Evolutionary conservation across 2,797 vertebrate species (phyloP), one percentile per base, ranked within the genome.

Genomic region (Monodelphis domestica): DNA sequence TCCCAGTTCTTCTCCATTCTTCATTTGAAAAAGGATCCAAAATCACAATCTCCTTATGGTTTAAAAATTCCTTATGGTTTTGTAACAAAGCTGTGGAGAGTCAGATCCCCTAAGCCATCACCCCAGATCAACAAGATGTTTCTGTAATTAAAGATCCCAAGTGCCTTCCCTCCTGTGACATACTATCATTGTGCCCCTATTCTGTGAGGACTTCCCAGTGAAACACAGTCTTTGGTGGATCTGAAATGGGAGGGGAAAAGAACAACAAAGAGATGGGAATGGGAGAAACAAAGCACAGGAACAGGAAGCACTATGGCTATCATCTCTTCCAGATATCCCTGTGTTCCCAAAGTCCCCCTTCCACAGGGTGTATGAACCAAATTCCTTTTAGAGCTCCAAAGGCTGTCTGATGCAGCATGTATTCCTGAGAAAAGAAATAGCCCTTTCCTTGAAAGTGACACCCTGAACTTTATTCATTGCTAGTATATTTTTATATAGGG

Each of bases 101-200:
- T 92, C 78, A 90, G 53, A 56, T 30, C n/a, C 93, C 53, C 78
- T 87, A 92, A 96, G 89, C 94, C 54, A 55, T 38, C 54, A 24
- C 55, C 56, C 87, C 28, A 11, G 52, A 7, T 24, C 11, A 30
- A 12, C 53, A 53, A 50, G 53, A 14, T 33, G 9, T 29, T 51
- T 90, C 89, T 94, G 38, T 93, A 89, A 95, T 92, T 90, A 94
- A 91, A 89, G 33, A 56, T 84, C 54, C 91, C 92, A 30, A 21
- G 45, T n/a, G 12, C 29, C 45, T 84, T 33, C 21, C 1, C 4
- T 91, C 50, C 38, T 29, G 2, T 28, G 5, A 54, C 33, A 93
- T 33, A 15, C 45, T 28, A 30, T 54, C 89, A 91, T 87, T 78
- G 17, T 52, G 45, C 1, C 54, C 29, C n/a, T 53, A 55, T 52